A percentile compares a stretch with the other conserved stretches of the same genome.
These are phyloP conservation scores for Amblyornis subalaris DNA, from an alignment of 2,113 vertebrate genomes.

Conservation along the genomic window DNA sequence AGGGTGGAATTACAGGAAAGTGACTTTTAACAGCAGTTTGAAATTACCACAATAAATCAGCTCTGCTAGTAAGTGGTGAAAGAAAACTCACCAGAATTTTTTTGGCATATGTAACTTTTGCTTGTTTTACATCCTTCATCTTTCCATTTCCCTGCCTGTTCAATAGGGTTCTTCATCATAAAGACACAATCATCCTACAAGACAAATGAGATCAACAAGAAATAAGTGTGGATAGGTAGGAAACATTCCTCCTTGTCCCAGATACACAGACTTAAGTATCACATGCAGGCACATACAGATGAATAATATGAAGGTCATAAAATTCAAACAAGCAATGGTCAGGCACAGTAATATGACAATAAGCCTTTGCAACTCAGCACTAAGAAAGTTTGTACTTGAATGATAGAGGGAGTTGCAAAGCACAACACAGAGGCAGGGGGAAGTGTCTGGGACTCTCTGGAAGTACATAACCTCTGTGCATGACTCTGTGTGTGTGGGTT, in stretches of 20 bases:
- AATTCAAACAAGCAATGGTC: not conserved
- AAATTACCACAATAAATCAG: not conserved
- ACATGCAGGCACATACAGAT: rapidly evolving
- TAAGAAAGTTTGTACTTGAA: not conserved
- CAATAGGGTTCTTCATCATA: slow-evolving; percentile 57
- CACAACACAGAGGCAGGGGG: not conserved
- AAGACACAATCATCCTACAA: slow-evolving; percentile 75
- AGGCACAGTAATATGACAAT: not conserved
- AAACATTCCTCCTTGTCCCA: not conserved
- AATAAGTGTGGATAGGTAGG: not conserved
- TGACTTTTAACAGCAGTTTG: not conserved
- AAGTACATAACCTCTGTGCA: not conserved
- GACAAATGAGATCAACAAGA: not conserved
- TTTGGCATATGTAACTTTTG: slow-evolving; percentile 83
- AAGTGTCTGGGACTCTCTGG: not conserved
- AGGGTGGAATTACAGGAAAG: not conserved
- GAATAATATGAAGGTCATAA: not conserved
- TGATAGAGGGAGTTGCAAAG: not conserved
- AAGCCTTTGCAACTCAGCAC: not conserved
- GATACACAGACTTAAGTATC: not conserved
- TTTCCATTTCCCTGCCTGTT: slow-evolving; percentile 77
- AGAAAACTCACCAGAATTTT: slow-evolving; percentile 72
- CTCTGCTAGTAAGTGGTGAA: not conserved
- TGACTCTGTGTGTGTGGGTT: no score
- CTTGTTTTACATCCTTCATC: slow-evolving; percentile 73